Percentiles rank a stretch among this genome's conserved stretches.
Conservation (phyloP, 2,113 vertebrate genomes). For the Engystomops pustulosus region DNA sequence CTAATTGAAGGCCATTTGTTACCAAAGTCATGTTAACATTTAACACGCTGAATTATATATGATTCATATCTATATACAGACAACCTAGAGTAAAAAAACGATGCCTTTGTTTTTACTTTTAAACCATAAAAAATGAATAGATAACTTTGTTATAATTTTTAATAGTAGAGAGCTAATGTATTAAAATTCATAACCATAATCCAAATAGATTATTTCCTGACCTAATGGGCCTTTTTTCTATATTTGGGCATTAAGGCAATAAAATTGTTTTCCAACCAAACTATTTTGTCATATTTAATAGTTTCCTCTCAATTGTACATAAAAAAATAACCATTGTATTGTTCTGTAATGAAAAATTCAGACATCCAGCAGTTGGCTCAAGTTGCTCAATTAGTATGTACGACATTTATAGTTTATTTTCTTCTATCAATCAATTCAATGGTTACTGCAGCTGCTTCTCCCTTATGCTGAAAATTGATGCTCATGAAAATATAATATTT, state of each 20-base stretch:
- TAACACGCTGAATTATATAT: no score
- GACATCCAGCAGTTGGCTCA: slow-evolving; percentile 21
- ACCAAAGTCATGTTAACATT: no score
- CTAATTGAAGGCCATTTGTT: no score
- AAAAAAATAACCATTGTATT: slow-evolving; percentile 8
- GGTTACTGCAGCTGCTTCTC: slow-evolving; percentile 15
- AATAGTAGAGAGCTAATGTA: no score
- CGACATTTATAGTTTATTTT: slow-evolving; percentile 29
- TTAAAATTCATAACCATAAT: no score
- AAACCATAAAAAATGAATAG: no score
- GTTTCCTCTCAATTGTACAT: background rate
- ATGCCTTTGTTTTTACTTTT: no score
- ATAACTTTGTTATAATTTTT: no score
- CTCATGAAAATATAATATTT: slow-evolving; percentile 34
- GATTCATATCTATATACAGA: background rate
- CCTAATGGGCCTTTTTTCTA: background rate
- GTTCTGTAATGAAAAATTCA: slow-evolving; percentile 2
- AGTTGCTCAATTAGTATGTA: slow-evolving; percentile 8
- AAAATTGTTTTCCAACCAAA: background rate
- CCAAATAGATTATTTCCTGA: background rate
- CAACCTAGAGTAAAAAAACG: no score
- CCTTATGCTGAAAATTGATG: slow-evolving; percentile 16
- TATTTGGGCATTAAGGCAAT: background rate
- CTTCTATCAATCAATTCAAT: slow-evolving; percentile 23
- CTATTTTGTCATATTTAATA: background rate